Conservation (phyloP, 2,888 invertebrate species). For the Hesperia comma region DNA sequence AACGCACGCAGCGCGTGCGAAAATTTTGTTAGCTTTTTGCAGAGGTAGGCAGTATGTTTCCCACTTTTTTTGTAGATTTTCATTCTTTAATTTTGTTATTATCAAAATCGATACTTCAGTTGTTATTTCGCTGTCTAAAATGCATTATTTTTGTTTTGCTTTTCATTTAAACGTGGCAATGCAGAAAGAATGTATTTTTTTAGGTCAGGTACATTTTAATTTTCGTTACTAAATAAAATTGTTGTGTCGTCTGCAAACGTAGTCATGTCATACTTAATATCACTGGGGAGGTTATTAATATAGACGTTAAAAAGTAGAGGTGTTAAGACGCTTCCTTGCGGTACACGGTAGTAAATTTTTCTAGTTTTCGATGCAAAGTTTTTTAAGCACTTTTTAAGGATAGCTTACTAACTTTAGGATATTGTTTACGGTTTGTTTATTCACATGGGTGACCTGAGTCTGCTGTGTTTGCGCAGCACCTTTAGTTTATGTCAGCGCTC, state of each 20-base stretch:
- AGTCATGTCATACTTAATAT: background rate
- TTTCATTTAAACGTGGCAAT: background rate
- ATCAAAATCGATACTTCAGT: background rate
- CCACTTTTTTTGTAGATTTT: background rate
- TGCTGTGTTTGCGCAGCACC: too few relatives aligned
- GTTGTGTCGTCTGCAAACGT: conserved; percentile 14
- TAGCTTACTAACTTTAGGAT: background rate
- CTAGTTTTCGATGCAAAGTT: background rate
- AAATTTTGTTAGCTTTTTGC: too few relatives aligned
- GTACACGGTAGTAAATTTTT: background rate
- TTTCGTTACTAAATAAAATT: background rate
- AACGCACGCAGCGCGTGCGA: too few relatives aligned
- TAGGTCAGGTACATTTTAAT: background rate
- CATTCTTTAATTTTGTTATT: background rate
- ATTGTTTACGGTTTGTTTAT: background rate
- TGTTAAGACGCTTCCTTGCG: conserved; percentile 1
- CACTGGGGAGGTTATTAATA: conserved; percentile 1
- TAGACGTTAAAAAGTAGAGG: background rate
- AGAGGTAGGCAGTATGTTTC: too few relatives aligned
- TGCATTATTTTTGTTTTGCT: conserved; percentile 11
- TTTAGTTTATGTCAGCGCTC: too few relatives aligned
- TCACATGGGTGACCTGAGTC: too few relatives aligned
- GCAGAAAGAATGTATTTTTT: background rate
- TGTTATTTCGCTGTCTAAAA: background rate
- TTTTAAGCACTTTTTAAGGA: background rate